Base-by-base conservation (phyloP, 1,140 invertebrate species). In the Euschistus heros region DNA sequence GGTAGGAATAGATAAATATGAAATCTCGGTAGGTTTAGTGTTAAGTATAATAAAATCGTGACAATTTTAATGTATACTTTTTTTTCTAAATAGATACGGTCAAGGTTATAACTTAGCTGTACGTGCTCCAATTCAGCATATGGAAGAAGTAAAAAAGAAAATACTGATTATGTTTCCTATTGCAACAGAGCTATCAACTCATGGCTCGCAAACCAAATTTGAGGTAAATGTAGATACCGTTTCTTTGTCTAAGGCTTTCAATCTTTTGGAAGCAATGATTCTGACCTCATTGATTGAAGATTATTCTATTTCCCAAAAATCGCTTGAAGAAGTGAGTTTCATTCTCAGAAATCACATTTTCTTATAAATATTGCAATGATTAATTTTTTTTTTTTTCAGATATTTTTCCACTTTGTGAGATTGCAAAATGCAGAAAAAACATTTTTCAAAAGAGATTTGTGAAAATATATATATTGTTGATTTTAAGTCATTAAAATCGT, bases 221-320 rank as follows among this genome's bases (percentile, higher is more conserved):
- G 30, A 33, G 17, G 30, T 59, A 5, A 24, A 59, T 10, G 30
- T 59, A 1, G 55, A 59, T 59, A 33, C 17, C 7, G 15, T 59
- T 1, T 59, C 30, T 59, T 59, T 59, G n/a, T n/a, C 30, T 15
- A 26, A 59, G 10, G 26, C 24, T 59, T 33, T 59, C 7, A 27
- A 27, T 22, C n/a, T 33, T 10, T 7, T 59, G 2, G 55, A 59
- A 33, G 24, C 18, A 15, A n/a, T 33, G 17, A 59, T 27, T 22
- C 17, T n/a, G 5, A n/a, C 17, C 1, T 27, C 22, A 7, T 33
- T 59, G 30, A 59, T 59, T 27, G 22, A 27, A 27, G 55, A 59
- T 22, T 59, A 59, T 59, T 59, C 55, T 10, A n/a, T 59, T 22
- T 59, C 30, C 4, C 55, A 59, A 59, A 59, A 59, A 59, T 59